Evolutionary conservation across 2,888 invertebrate species (phyloP).

Genomic region (Eilema griseolum): DNA sequence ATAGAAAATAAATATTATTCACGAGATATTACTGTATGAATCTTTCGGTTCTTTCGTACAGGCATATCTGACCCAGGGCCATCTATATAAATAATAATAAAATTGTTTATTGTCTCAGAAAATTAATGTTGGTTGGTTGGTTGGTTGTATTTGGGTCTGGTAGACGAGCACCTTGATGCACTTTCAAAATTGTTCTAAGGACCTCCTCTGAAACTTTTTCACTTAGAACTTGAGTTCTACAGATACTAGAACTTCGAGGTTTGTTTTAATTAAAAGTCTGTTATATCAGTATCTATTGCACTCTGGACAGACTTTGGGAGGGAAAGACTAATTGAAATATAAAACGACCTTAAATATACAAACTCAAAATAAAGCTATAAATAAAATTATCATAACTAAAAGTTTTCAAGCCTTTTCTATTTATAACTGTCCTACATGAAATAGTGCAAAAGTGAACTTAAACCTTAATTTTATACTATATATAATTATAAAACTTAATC

Average conservation of each 20-base stretch:
- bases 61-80: too few species aligned
- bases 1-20: neutral
- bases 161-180: too few species aligned
- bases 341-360: neutral
- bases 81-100: too few species aligned
- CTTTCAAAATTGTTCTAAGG: too few species aligned
- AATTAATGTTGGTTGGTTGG: too few species aligned
- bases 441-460: neutral
- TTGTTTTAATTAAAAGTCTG: constrained; percentile 63
- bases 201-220: constrained; percentile 56
- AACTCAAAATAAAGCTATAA: neutral
- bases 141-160: too few species aligned
- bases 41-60: neutral
- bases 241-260: constrained; percentile 54
- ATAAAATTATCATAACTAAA: neutral
- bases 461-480: too few species aligned
- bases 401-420: neutral
- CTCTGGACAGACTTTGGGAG: constrained; percentile 27
- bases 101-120: too few species aligned
- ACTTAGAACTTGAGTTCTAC: constrained; percentile 52
- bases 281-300: constrained; percentile 53
- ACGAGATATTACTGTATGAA: neutral
- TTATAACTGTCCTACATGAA: neutral
- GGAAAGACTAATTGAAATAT: constrained; percentile 23
- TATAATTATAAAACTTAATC: too few species aligned